Conservation (phyloP, 2,113 vertebrate genomes). For the Rhipidura dahli region DNA sequence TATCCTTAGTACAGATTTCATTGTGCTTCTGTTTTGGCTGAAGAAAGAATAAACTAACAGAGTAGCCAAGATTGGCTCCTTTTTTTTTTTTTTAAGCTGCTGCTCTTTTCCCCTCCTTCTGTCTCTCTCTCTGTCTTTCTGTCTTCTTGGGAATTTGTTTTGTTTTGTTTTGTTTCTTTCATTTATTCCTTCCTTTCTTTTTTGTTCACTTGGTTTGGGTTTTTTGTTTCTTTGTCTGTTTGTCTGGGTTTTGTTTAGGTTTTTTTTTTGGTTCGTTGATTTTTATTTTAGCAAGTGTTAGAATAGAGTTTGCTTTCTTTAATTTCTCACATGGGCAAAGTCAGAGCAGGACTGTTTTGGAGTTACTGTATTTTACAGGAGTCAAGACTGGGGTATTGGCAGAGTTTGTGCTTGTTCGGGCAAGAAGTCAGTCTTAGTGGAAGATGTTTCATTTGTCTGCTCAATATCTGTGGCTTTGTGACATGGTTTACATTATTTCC, state of each 20-base stretch:
- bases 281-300: not conserved
- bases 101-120: accelerated
- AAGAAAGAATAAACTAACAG: not conserved
- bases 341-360: not conserved
- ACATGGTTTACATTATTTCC: not conserved
- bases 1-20: not conserved
- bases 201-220: not conserved
- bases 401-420: not conserved
- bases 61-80: not conserved
- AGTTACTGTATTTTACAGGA: not conserved
- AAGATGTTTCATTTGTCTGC: not conserved
- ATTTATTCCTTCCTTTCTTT: not conserved
- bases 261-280: not conserved
- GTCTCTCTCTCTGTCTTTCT: accelerated
- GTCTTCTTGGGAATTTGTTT: too few species aligned
- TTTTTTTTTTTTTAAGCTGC: not conserved
- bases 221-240: not conserved
- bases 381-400: not conserved
- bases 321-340: not conserved
- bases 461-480: not conserved
- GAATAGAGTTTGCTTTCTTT: not conserved
- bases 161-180: not conserved
- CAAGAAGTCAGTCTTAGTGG: not conserved
- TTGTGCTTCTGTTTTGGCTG: not conserved
- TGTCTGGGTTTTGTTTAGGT: too few species aligned